Evolutionary conservation across 1,140 invertebrate species (phyloP), one percentile per base, ranked within the genome.

Genomic region (Aleiodes sp.): DNA sequence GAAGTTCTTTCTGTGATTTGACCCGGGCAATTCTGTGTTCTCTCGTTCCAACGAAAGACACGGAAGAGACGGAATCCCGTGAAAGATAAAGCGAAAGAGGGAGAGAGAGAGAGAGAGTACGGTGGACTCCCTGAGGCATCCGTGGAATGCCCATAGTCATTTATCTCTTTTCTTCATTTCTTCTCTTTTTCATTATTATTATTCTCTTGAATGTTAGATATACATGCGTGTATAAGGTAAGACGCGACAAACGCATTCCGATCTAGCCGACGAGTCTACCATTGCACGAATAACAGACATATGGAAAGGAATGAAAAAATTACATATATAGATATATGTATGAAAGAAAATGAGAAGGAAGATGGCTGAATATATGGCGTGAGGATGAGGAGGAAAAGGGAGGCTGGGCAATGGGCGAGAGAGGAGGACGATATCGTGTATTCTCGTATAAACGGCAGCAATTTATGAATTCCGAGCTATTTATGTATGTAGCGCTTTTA

Each of bases 401-500:
- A 70, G n/a, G 41, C 56, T n/a, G n/a, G 9, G 63, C 43, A 61
- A 37, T 60, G 70, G 37, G 33, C 39, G 65, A 43, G 63, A 73
- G 62, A 64, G 52, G 63, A 31, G 29, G 65, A 65, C 57, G 61
- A 67, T 77, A 73, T 75, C 65, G 57, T 46, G 72, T 76, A 72
- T 75, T 66, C 68, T 70, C 65, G 72, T 72, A 70, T 75, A 71
- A 75, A 75, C 74, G 72, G 52, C 67, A 62, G 75, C 73, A 70
- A 80, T 80, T 78, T 80, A 80, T 80, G 71, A 70, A 73, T 73
- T 73, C 67, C 71, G 63, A 67, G 71, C 63, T 73, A 73, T 73
- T 73, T 73, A 73, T 69, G 67, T 69, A 65, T 69, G 46, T 52
- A 71, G 68, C 70, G 64, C 28, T 52, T 31, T 43, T 16, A 60